These are phyloP conservation scores for Taxidea taxus DNA, from an alignment of 2,113 vertebrate species.

Conservation along the genomic window DNA sequence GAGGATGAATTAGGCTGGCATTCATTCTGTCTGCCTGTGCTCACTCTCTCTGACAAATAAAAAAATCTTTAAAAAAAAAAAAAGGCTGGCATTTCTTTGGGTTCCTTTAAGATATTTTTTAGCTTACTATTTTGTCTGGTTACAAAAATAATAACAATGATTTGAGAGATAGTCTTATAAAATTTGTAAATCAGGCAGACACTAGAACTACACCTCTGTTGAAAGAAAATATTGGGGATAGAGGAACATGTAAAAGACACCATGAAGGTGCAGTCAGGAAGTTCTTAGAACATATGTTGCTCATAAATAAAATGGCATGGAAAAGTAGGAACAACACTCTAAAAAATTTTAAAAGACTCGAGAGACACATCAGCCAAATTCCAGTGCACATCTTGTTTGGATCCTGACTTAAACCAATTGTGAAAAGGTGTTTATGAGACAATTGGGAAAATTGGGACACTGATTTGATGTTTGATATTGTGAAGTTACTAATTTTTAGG, in stretches of 20 bases:
- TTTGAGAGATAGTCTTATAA: neutral
- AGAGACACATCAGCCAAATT: neutral
- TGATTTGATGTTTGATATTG: neutral
- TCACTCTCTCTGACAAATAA: too few relatives aligned
- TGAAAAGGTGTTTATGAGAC: neutral
- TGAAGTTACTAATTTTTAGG: slow-evolving; percentile 3
- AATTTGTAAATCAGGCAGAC: neutral
- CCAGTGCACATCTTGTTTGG: neutral
- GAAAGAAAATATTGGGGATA: neutral
- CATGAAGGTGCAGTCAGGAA: neutral
- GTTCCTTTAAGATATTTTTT: neutral
- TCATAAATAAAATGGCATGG: neutral
- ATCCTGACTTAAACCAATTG: neutral
- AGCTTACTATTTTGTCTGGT: neutral
- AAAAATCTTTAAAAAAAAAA: too few relatives aligned
- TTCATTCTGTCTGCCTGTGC: too few relatives aligned
- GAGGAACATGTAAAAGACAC: neutral
- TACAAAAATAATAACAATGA: neutral
- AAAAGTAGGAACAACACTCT: neutral
- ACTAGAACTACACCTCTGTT: neutral
- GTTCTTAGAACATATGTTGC: neutral
- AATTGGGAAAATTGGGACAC: neutral
- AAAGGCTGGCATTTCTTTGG: neutral
- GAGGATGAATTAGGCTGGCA: neutral
- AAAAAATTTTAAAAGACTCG: neutral